Conservation (phyloP, 2,113 vertebrate genomes). For the Felis catus region DNA sequence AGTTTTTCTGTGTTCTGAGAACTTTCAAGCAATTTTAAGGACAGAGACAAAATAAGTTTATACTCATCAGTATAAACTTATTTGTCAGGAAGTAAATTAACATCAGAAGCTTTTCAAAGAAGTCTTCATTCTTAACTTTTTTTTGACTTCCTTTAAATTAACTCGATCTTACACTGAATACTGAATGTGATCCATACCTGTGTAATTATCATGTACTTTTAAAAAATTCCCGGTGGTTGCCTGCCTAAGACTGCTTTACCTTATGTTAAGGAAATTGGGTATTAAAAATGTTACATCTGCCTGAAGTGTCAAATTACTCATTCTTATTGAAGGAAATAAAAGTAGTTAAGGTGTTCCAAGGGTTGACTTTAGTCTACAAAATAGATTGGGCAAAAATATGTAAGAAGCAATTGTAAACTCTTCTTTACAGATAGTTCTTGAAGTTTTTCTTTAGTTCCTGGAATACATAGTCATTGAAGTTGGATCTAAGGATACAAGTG, state of each 20-base stretch:
- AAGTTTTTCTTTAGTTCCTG: slow-evolving; percentile 30
- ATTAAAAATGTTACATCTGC: slow-evolving; percentile 46
- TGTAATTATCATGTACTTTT: slow-evolving; percentile 37
- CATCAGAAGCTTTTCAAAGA: slow-evolving; percentile 26
- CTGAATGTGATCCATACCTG: not conserved
- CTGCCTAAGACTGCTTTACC: slow-evolving; percentile 42
- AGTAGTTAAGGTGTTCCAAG: slow-evolving; percentile 26
- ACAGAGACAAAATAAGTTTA: slow-evolving; percentile 16
- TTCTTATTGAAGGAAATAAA: slow-evolving; percentile 52
- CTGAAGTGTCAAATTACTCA: slow-evolving; percentile 3
- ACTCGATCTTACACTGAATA: not conserved
- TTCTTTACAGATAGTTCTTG: slow-evolving; percentile 19
- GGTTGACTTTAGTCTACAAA: slow-evolving; percentile 17
- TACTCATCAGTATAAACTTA: not conserved
- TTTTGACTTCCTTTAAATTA: slow-evolving; percentile 39
- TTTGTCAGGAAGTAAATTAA: slow-evolving; percentile 47
- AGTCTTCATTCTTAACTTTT: not conserved
- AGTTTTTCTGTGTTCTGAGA: slow-evolving; percentile 50
- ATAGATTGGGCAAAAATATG: slow-evolving; percentile 16
- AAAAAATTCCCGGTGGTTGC: slow-evolving; percentile 5
- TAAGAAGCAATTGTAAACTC: not conserved
- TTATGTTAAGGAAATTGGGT: slow-evolving; percentile 49
- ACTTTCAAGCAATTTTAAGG: slow-evolving; percentile 3
- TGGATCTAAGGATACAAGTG: not conserved
- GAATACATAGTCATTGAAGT: slow-evolving; percentile 36